Evolutionary conservation across 2,888 invertebrate species (phyloP).

Genomic region (Amblyjoppa proteus): DNA sequence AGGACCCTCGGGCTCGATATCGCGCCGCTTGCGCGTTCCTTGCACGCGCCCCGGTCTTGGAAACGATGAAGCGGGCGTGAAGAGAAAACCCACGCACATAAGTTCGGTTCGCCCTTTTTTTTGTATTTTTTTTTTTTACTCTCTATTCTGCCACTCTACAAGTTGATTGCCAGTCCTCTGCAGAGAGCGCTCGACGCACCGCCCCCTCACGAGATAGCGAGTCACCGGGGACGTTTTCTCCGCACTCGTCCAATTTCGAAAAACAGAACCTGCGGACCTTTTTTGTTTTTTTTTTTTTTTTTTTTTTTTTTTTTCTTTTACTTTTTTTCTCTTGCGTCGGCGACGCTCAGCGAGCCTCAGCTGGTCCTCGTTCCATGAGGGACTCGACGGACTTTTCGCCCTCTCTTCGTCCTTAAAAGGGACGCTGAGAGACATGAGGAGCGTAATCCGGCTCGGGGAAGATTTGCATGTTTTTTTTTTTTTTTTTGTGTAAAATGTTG

Average conservation of each 20-base stretch:
- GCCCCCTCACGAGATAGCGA: slow-evolving; percentile 69
- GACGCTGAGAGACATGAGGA: not conserved
- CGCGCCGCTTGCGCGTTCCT: not conserved
- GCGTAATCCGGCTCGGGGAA: not conserved
- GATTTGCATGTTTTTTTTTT: not conserved
- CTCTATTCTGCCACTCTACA: slow-evolving; percentile 16
- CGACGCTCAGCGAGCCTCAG: slow-evolving; percentile 18
- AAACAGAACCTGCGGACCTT: slow-evolving; percentile 80
- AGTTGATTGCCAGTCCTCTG: slow-evolving; percentile 62
- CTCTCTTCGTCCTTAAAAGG: not conserved
- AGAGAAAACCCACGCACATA: not conserved
- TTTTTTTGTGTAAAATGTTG: too few species aligned
- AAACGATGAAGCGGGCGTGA: slow-evolving; percentile 5
- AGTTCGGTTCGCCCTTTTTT: slow-evolving; percentile 5
- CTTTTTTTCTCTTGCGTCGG: slow-evolving; percentile 4
- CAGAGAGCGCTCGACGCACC: not conserved
- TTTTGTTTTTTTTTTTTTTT: slow-evolving; percentile 22
- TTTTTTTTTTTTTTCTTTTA: slow-evolving; percentile 9
- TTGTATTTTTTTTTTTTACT: not conserved
- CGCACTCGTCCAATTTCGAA: slow-evolving; percentile 86
- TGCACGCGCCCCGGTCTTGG: not conserved
- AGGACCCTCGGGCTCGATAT: slow-evolving; percentile 50
- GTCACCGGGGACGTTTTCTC: slow-evolving; percentile 84
- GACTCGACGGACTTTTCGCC: slow-evolving; percentile 33
- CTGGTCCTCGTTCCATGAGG: slow-evolving; percentile 5